Conservation (phyloP, 1,140 invertebrate genomes). For the Anadara kagoshimensis region DNA sequence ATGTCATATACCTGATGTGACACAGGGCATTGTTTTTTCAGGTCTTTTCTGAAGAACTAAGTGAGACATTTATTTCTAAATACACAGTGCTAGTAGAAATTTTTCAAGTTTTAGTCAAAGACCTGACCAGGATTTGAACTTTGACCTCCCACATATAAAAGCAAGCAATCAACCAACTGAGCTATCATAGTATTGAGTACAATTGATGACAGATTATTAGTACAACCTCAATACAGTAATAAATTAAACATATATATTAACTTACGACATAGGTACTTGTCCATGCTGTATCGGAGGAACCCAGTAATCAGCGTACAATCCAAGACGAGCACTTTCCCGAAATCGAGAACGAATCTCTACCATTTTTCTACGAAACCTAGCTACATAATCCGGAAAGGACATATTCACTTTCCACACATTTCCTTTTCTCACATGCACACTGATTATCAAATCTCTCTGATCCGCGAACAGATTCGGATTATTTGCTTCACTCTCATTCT, state of each 20-base stretch:
- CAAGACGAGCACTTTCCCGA: constrained; percentile 22
- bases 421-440: constrained; percentile 8
- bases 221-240: neutral
- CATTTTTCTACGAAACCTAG: constrained; percentile 34
- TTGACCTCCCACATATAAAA: too few relatives aligned
- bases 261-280: constrained; percentile 10
- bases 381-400: constrained; percentile 37
- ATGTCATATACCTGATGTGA: too few relatives aligned
- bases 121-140: too few relatives aligned
- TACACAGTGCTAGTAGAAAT: too few relatives aligned
- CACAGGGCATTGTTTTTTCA: too few relatives aligned
- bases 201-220: neutral
- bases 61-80: too few relatives aligned
- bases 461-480: constrained; percentile 1
- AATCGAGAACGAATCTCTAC: constrained; percentile 30
- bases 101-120: too few relatives aligned
- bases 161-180: too few relatives aligned
- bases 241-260: neutral
- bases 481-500: too few relatives aligned
- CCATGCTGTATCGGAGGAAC: constrained; percentile 2
- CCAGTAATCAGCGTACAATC: constrained; percentile 34
- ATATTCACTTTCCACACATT: constrained; percentile 30
- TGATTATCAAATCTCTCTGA: constrained; percentile 15
- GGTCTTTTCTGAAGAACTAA: too few relatives aligned
- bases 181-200: too few relatives aligned